Evolutionary conservation across 2,113 vertebrate genomes (phyloP).

Genomic region (Grus americana): DNA sequence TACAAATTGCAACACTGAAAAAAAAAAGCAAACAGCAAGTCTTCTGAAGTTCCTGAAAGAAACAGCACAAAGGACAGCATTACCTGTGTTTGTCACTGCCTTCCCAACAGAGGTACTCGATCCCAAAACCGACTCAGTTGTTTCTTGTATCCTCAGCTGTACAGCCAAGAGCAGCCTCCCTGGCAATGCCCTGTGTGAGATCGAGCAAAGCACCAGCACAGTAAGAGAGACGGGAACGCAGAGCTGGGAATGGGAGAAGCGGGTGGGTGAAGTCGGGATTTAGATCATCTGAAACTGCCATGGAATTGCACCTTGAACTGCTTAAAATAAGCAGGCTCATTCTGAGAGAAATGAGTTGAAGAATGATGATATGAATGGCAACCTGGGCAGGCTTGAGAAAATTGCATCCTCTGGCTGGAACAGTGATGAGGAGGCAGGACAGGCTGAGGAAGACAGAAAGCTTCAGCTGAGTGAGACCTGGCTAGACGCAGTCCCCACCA

Average conservation of each 20-base stretch:
- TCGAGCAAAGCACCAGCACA: fast-evolving
- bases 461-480: neutral
- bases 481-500: neutral
- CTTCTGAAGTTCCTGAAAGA: neutral
- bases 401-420: neutral
- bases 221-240: neutral
- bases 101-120: fast-evolving
- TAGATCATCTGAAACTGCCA: neutral
- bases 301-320: neutral
- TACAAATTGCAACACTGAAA: neutral
- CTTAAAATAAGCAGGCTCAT: neutral
- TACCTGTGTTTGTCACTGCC: neutral
- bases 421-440: neutral
- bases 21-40: neutral
- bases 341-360: neutral
- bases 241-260: neutral
- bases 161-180: neutral
- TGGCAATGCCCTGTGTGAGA: neutral
- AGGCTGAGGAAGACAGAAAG: neutral
- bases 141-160: neutral
- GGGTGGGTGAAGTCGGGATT: neutral
- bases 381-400: neutral
- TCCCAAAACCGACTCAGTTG: neutral
- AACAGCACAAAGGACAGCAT: neutral
- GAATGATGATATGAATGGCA: neutral